Base-by-base conservation (phyloP, 2,113 vertebrate species). In the Scatophagus argus region DNA sequence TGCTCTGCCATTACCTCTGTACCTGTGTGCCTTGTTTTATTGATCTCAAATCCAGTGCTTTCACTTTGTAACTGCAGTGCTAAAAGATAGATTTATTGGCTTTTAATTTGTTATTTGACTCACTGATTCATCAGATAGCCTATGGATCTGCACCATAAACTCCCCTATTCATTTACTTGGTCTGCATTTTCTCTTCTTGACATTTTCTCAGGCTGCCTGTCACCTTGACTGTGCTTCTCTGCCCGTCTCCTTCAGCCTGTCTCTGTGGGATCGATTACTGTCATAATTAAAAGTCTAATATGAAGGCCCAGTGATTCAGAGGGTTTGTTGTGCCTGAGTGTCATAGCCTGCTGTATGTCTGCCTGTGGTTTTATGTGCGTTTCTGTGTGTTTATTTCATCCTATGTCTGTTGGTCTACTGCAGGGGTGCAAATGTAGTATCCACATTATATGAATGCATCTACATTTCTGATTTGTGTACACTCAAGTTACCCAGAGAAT, bases 261-360 rank as follows among this genome's bases (percentile, higher is more conserved):
- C 68, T 72, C 39, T 46, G 43, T 38, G 74, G 44, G 65, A 85
- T 52, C 32, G 34, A 68, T 77, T 25, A 32, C 68, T 60, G 67
- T 82, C 60, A 73, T 73, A 47, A 78, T 83, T 80, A 87, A 76
- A 66, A 76, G 70, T 70, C 32, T 55, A 47, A 75, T 51, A 38
- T 76, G 56, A 77, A 54, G 69, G 66, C 61, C 19, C 14, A 34
- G 34, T 55, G 61, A 55, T 84, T 49, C 73, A 39, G 34, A 29
- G 52, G 51, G 43, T 71, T 73, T 39, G 63, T 74, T 29, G 34
- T 39, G 13, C 29, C 56, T 36, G 52, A 67, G 65, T 62, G 46
- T 39, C 74, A 55, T 31, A 12, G 59, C 11, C 51, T 46, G 21
- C 10, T 65, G 31, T 63, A 7, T 66, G 38, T 59, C 60, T 34